Evolutionary conservation across 2,113 vertebrate genomes (phyloP).

Genomic region (Conger conger): DNA sequence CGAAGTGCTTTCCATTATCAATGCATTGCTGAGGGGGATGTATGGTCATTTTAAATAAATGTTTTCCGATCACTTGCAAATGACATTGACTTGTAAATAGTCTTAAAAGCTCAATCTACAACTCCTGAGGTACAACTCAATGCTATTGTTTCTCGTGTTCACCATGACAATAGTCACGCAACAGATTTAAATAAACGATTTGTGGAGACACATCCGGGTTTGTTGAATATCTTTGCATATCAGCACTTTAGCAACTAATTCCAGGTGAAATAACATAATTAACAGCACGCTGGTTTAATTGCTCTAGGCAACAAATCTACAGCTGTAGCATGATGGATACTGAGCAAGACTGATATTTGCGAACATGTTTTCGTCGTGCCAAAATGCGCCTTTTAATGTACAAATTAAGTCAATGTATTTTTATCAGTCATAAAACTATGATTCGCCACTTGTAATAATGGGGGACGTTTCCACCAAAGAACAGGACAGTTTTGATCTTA

Average conservation of each 20-base stretch:
- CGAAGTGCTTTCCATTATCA: neutral
- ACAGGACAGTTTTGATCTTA: neutral
- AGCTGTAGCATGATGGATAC: neutral
- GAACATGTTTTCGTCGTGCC: neutral
- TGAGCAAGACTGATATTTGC: neutral
- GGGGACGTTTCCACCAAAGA: neutral
- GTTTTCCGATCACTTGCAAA: conserved; percentile 28
- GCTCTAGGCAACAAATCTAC: neutral
- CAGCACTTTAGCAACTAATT: conserved; percentile 46
- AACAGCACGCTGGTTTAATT: neutral
- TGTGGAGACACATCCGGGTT: conserved; percentile 56
- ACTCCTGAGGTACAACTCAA: conserved; percentile 55
- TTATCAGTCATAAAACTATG: neutral
- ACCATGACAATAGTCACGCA: conserved; percentile 63
- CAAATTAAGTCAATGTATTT: neutral
- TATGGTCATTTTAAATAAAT: conserved; percentile 16
- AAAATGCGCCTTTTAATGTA: neutral
- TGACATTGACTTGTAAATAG: conserved; percentile 47
- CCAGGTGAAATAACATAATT: conserved; percentile 63
- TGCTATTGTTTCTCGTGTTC: conserved; percentile 57
- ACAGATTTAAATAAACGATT: conserved; percentile 34
- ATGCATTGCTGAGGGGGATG: neutral
- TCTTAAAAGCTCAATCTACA: conserved; percentile 47
- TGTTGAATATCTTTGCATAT: conserved; percentile 57
- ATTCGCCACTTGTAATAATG: neutral